phyloP scores from a whole-genome alignment of 2,113 vertebrate genomes.

The Eurypyga helias region DNA sequence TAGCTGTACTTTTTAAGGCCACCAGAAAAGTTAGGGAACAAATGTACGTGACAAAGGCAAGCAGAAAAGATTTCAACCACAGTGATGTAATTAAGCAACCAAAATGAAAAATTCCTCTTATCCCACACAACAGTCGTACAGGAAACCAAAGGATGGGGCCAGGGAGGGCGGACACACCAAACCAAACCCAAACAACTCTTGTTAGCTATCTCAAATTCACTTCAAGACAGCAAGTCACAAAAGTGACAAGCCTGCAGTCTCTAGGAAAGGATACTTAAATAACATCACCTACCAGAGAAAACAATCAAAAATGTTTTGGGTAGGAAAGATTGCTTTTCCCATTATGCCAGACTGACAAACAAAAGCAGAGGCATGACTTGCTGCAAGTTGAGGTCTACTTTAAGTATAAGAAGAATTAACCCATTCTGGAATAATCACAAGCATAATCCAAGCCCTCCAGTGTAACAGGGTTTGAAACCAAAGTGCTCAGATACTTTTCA shows the following conservation, averaged over 20 bases:
- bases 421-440: neutral
- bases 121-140: neutral
- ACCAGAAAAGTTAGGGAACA: neutral
- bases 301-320: neutral
- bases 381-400: neutral
- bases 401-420: neutral
- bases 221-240: neutral
- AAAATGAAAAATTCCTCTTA: neutral
- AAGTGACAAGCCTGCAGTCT: neutral
- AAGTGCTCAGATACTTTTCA: neutral
- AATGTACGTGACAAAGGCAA: neutral
- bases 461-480: neutral
- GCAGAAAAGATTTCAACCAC: neutral
- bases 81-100: neutral
- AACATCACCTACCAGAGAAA: neutral
- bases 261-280: neutral
- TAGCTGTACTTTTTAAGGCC: neutral
- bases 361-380: neutral
- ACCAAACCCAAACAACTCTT: neutral
- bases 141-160: neutral
- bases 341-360: neutral
- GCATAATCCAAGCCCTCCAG: neutral
- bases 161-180: neutral
- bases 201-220: neutral
- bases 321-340: neutral